A percentile compares a stretch with the other conserved stretches of the same genome.
These are phyloP conservation scores for Indri indri DNA, from an alignment of 2,113 vertebrate species.

Conservation along the genomic window DNA sequence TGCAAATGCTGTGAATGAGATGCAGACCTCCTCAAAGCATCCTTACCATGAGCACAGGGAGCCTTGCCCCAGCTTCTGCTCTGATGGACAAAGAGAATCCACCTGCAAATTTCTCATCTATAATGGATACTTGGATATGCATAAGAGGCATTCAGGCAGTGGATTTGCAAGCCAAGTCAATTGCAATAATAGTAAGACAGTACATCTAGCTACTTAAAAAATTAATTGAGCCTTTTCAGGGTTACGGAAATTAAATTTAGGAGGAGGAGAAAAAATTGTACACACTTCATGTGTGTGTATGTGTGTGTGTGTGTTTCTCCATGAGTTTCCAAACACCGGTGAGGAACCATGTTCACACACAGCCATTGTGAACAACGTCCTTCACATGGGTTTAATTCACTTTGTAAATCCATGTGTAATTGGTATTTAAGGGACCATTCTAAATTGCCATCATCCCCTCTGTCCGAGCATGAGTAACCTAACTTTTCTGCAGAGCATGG, in stretches of 20 bases:
- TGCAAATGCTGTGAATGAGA: slow-evolving; percentile 54
- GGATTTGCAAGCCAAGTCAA: slow-evolving; percentile 67
- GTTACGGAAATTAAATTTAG: slow-evolving; percentile 43
- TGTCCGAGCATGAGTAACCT: slow-evolving; percentile 82
- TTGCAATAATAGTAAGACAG: slow-evolving; percentile 61
- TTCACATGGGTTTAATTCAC: slow-evolving; percentile 51
- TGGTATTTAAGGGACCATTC: slow-evolving; percentile 61
- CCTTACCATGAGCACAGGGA: slow-evolving; percentile 53
- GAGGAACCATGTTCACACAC: not conserved
- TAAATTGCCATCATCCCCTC: slow-evolving; percentile 66
- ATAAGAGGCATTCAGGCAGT: slow-evolving; percentile 54
- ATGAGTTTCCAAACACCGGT: not conserved
- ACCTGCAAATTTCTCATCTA: slow-evolving; percentile 59
- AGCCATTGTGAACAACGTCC: not conserved
- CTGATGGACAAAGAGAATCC: slow-evolving; percentile 70
- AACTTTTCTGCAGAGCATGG: slow-evolving; percentile 82
- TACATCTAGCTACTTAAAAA: slow-evolving; percentile 54
- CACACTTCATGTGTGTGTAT: too few relatives aligned
- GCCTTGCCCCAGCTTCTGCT: slow-evolving; percentile 58
- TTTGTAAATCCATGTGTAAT: slow-evolving; percentile 67
- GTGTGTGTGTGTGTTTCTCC: not conserved
- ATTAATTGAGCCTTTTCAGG: slow-evolving; percentile 60
- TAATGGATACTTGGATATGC: not conserved
- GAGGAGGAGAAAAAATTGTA: not conserved
- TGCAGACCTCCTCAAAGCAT: slow-evolving; percentile 46